Evolutionary conservation across 2,888 invertebrate species (phyloP).

Genomic region (Eupithecia exiguata): DNA sequence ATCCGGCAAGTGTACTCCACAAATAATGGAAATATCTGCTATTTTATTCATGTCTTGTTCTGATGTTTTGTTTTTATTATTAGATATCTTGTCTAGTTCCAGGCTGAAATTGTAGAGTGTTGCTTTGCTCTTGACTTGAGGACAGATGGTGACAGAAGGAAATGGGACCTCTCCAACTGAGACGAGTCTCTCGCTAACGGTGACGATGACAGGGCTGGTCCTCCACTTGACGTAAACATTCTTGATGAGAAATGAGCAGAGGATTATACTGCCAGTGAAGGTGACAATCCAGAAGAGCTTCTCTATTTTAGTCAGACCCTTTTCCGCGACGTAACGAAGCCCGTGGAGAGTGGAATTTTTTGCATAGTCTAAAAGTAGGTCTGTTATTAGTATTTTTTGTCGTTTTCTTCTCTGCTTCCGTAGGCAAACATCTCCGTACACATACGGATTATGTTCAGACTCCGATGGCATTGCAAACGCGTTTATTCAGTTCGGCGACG

Average conservation of each 20-base stretch:
- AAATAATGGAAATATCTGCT: slow-evolving; percentile 11
- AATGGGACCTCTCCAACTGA: slow-evolving; percentile 61
- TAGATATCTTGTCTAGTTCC: slow-evolving; percentile 8
- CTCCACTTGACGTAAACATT: slow-evolving; percentile 30
- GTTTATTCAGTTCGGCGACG: neutral
- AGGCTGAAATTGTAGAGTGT: slow-evolving; percentile 48
- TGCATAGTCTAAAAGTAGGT: slow-evolving; percentile 19
- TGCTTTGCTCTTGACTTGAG: slow-evolving; percentile 47
- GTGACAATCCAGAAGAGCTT: slow-evolving; percentile 28
- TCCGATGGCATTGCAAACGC: neutral
- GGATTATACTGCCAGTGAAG: neutral
- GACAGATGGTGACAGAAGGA: slow-evolving; percentile 57
- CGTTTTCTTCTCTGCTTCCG: slow-evolving; percentile 9
- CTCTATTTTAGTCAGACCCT: slow-evolving; percentile 15
- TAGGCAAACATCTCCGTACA: neutral
- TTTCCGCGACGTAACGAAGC: slow-evolving; percentile 19
- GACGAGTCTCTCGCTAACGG: slow-evolving; percentile 49
- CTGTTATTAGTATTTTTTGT: neutral
- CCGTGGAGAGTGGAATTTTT: slow-evolving; percentile 22
- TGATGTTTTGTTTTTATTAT: neutral
- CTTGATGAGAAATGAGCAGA: slow-evolving; percentile 23
- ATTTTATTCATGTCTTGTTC: slow-evolving; percentile 7
- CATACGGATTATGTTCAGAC: neutral
- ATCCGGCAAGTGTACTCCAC: neutral
- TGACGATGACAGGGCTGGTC: slow-evolving; percentile 29